Evolutionary conservation across 2,113 vertebrate genomes (phyloP), one percentile per base, ranked within the genome.

Genomic region (Uria aalge): DNA sequence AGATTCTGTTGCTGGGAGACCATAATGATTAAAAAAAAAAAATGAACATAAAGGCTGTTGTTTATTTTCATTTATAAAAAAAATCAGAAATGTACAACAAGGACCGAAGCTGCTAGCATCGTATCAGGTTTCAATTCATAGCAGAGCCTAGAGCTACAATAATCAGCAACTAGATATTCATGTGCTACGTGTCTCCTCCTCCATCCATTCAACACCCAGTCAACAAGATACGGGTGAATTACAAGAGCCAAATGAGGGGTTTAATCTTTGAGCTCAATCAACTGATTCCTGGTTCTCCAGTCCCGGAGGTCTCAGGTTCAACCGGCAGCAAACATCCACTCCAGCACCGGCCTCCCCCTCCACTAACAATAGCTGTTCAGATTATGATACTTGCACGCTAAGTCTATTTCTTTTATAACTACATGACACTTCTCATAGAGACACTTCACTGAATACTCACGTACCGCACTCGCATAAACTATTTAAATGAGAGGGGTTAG

Each of bases 141-240:
- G 20, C n/a, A 15, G 29, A 77, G 5, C 21, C 19, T 5, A 30
- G 38, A 57, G 64, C n/a, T 34, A 0, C 6, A 14, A 18, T 19
- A 6, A 47, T 6, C 50, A 45, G 15, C 7, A 34, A 12, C 26
- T 9, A 32, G 26, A 8, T 18, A 41, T 8, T 48, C 11, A 7
- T 0, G 2, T 2, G 7, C 9, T 29, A 32, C 36, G 7, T 0
- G 3, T 27, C 30, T 67, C 26, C 24, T 55, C 62, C 45, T 55
- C 5, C 17, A 22, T 6, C 22, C 22, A 16, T 17, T 48, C 24
- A 14, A 10, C 36, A 27, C 1, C 13, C 24, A 11, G 5, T 12
- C 36, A 24, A 40, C 9, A 24, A 45, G 34, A 27, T 2, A 4
- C 0, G 9, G 10, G 11, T 17, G 30, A 67, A 40, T 32, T 12